Conservation (phyloP, 2,797 vertebrate species). For the Fundulus diaphanus region DNA sequence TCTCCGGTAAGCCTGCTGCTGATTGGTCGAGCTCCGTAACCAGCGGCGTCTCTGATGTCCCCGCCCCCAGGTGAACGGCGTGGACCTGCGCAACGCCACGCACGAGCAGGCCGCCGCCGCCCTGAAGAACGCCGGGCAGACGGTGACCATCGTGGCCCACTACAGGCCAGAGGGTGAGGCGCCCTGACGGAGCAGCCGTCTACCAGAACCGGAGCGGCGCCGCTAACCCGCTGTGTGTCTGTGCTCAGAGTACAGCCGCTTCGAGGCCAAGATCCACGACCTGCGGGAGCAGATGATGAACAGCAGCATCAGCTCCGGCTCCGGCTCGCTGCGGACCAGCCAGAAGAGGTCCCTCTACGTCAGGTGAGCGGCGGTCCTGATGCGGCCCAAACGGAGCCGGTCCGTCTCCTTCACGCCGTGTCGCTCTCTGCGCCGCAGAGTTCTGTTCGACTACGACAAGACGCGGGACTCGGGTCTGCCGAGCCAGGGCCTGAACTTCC, state of each 20-base stretch:
- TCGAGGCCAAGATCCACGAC: constrained; percentile 98
- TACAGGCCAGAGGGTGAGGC: constrained; percentile 95
- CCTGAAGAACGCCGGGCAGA: constrained; percentile 96
- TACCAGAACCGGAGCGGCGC: no score
- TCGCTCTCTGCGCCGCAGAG: constrained; percentile 72
- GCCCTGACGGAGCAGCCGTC: neutral
- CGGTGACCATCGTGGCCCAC: constrained; percentile 94
- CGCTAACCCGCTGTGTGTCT: neutral
- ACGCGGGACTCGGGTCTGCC: constrained; percentile 95
- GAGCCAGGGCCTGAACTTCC: constrained; percentile 95
- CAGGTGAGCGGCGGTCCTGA: constrained; percentile 79
- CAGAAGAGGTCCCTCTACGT: constrained; percentile 98
- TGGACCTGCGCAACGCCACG: constrained; percentile 92
- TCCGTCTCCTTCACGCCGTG: neutral
- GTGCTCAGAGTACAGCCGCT: constrained; percentile 93
- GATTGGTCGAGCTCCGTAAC: no score
- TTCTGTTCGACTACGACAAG: constrained; percentile 97
- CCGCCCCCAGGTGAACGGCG: constrained; percentile 89
- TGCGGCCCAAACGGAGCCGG: fast-evolving
- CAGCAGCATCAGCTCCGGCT: constrained; percentile 97
- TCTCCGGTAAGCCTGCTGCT: neutral
- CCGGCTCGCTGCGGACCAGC: constrained; percentile 92
- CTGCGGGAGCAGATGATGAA: constrained; percentile 99
- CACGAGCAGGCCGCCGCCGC: constrained; percentile 95
- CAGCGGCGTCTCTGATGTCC: neutral